Evolutionary conservation across 2,888 invertebrate species (phyloP).

Genomic region (Noctua janthe): DNA sequence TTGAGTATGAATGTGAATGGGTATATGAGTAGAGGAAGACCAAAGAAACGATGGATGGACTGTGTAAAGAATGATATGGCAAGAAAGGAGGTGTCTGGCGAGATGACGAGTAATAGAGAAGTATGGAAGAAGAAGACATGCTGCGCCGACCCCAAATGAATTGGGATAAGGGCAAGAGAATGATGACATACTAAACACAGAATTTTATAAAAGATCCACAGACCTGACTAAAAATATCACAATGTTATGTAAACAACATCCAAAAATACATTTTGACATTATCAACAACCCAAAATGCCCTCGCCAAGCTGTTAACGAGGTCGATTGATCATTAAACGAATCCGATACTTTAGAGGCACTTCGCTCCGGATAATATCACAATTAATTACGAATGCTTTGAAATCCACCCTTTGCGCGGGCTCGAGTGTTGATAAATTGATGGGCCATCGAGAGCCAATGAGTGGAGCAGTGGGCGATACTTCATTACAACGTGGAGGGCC

Average conservation of each 20-base stretch:
- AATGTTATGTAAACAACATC: conserved; percentile 42
- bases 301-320: conserved; percentile 18
- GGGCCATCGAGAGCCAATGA: conserved; percentile 50
- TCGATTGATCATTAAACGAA: conserved; percentile 48
- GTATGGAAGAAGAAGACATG: too few relatives aligned
- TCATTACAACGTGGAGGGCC: conserved; percentile 44
- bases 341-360: conserved; percentile 55
- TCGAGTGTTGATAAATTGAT: conserved; percentile 62
- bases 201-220: background rate
- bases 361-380: conserved; percentile 52
- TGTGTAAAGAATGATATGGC: too few relatives aligned
- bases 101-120: too few relatives aligned
- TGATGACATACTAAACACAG: background rate
- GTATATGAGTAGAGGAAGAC: too few relatives aligned
- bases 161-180: too few relatives aligned
- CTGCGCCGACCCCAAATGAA: too few relatives aligned
- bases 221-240: conserved; percentile 25
- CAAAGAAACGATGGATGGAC: too few relatives aligned
- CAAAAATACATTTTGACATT: conserved; percentile 40
- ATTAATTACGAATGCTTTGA: conserved; percentile 46
- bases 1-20: too few relatives aligned
- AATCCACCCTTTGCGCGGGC: conserved; percentile 36
- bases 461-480: conserved; percentile 30
- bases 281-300: conserved; percentile 22
- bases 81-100: too few relatives aligned